phyloP scores from a whole-genome alignment of 2,888 invertebrate genomes.

The Arge pagana region DNA sequence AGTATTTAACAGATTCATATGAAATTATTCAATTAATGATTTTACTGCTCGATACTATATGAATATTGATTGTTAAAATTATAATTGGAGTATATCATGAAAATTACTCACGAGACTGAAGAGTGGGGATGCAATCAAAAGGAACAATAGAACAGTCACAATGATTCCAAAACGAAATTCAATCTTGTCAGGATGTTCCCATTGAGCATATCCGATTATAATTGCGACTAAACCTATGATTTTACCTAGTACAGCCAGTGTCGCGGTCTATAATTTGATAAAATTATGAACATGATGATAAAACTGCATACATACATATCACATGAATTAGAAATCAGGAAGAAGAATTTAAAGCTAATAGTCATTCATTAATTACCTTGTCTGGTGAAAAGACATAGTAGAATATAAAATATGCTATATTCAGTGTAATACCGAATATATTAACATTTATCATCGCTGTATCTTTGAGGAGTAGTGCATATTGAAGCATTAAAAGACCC shows the following conservation, averaged over 20 bases:
- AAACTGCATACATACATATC: too few species aligned
- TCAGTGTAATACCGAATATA: slow-evolving; percentile 72
- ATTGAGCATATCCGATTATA: slow-evolving; percentile 67
- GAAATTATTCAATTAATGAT: slow-evolving; percentile 26
- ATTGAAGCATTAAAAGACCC: slow-evolving; percentile 75
- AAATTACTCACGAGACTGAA: slow-evolving; percentile 66
- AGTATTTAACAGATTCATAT: slow-evolving; percentile 4
- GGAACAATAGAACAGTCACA: slow-evolving; percentile 70
- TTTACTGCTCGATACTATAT: too few species aligned
- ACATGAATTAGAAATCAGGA: too few species aligned
- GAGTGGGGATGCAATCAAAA: slow-evolving; percentile 73
- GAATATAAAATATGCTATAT: slow-evolving; percentile 68
- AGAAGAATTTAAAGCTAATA: not conserved
- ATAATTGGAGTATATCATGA: not conserved
- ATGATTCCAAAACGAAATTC: slow-evolving; percentile 74
- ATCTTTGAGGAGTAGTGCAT: slow-evolving; percentile 75
- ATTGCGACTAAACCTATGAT: slow-evolving; percentile 64
- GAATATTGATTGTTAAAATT: too few species aligned
- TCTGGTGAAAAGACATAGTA: slow-evolving; percentile 70
- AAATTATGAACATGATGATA: not conserved
- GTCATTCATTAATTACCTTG: slow-evolving; percentile 45
- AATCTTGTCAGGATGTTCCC: slow-evolving; percentile 68
- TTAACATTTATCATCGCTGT: slow-evolving; percentile 79
- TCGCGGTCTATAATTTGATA: slow-evolving; percentile 33
- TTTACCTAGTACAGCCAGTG: slow-evolving; percentile 57